Evolutionary conservation across 2,113 vertebrate species (phyloP), one percentile per base, ranked within the genome.

Genomic region (Chunga burmeisteri): DNA sequence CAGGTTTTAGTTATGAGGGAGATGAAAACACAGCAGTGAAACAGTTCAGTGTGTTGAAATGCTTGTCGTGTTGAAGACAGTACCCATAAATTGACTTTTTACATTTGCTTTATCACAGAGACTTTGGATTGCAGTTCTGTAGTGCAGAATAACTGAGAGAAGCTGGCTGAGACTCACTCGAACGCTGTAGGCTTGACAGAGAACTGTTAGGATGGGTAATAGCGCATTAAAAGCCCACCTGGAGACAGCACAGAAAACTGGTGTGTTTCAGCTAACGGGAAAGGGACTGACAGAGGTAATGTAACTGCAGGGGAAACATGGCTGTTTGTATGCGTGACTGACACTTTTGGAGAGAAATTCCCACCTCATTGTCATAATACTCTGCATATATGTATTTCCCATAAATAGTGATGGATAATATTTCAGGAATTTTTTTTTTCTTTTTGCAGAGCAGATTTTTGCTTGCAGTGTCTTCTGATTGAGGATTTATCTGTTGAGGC

Each of bases 201-300:
- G 87, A 55, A 38, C 50, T 53, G 66, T 27, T 56, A 97, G 86
- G 83, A 99, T 99, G 99, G 99, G 99, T 93, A 99, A 99, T 95
- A 99, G 98, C 27, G 99, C 99, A 2, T 97, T 99, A 26, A 99
- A 99, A 97, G 99, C 99, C 74, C 99, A 99, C 88, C 97, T 99
- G 98, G 99, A 99, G 92, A 99, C 99, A 5, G 99, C 99, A 66
- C 99, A 99, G 98, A 99, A 99, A 97, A 99, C 99, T 0, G 99
- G 99, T 5, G 99, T 99, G 88, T 99, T 99, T 96, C 99, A 99
- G 98, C 98, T 99, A 42, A 99, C 98, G 0, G 99, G 98, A 47
- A 99, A 99, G 73, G 99, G 99, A 5, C 98, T 99, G 59, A 98
- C 98, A 36, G 99, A 99, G 99, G 99, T 99, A 97, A 97, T 9